Conservation (phyloP, 2,797 vertebrate genomes). For the Sebastes minor region DNA sequence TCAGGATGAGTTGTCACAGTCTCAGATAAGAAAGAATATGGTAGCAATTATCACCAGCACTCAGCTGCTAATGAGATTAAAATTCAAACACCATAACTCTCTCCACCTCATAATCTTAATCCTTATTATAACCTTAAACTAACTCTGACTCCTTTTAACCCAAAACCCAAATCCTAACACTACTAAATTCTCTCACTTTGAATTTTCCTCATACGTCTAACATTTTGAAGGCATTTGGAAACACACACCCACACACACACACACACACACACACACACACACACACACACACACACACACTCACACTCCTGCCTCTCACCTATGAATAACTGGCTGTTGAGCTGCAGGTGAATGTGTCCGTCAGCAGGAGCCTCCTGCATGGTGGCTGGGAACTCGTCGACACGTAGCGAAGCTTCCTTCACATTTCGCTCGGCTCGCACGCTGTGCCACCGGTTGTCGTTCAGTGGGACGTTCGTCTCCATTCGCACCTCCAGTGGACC, state of each 20-base stretch:
- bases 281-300: background rate
- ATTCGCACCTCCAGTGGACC: constrained; percentile 89
- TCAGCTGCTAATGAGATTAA: constrained; percentile 19
- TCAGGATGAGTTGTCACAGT: background rate
- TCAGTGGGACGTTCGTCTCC: constrained; percentile 80
- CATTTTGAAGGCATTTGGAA: background rate
- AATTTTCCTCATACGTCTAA: background rate
- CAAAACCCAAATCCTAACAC: background rate
- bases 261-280: background rate
- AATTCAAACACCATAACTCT: background rate
- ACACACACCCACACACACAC: background rate
- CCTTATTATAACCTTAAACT: background rate
- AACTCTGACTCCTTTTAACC: background rate
- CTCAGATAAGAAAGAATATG: background rate
- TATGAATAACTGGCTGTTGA: constrained; percentile 97
- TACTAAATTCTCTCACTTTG: background rate
- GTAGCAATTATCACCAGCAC: constrained; percentile 7
- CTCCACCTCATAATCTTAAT: background rate
- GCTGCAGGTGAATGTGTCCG: constrained; percentile 92
- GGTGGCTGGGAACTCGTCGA: constrained; percentile 84
- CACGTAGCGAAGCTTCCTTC: constrained; percentile 89
- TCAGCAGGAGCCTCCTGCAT: constrained; percentile 84
- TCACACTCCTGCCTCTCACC: constrained; percentile 80
- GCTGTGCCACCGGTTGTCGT: constrained; percentile 92
- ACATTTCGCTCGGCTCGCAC: constrained; percentile 92